These are phyloP conservation scores for Lithobius niger DNA, from an alignment of 1,140 invertebrate genomes.

Conservation along the genomic window DNA sequence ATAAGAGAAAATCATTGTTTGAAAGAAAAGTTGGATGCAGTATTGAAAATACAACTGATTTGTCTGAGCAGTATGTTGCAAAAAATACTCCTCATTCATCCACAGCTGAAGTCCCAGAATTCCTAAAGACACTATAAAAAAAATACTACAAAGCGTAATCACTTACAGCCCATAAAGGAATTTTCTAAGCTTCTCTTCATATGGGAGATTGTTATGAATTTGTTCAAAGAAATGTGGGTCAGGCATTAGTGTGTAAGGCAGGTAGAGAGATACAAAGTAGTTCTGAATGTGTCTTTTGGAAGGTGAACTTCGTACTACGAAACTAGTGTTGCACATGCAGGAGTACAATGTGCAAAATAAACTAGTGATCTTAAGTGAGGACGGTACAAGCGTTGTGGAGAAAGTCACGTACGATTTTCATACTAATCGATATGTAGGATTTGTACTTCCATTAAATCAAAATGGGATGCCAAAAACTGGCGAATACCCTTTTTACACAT, in stretches of 20 bases:
- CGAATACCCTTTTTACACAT: not conserved
- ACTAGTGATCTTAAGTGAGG: not conserved
- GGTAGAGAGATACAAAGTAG: not conserved
- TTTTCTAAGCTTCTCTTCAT: not conserved
- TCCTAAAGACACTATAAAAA: not conserved
- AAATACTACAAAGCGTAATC: not conserved
- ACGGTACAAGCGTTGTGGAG: not conserved
- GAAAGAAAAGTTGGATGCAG: not conserved
- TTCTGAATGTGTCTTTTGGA: not conserved
- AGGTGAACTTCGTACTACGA: not conserved
- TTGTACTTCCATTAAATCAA: not conserved
- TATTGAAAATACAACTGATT: too few species aligned
- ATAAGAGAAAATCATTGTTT: not conserved
- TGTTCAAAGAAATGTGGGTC: not conserved
- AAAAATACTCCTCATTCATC: not conserved
- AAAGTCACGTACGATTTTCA: not conserved
- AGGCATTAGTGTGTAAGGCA: not conserved
- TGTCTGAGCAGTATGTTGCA: too few species aligned
- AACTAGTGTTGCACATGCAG: not conserved
- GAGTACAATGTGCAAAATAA: not conserved
- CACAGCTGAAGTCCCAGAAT: not conserved
- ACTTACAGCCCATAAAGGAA: not conserved
- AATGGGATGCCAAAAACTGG: not conserved
- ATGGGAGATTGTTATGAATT: not conserved
- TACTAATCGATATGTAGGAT: not conserved